Evolutionary conservation across 2,888 invertebrate genomes (phyloP), one percentile per base, ranked within the genome.

Genomic region (Doris montereyensis): DNA sequence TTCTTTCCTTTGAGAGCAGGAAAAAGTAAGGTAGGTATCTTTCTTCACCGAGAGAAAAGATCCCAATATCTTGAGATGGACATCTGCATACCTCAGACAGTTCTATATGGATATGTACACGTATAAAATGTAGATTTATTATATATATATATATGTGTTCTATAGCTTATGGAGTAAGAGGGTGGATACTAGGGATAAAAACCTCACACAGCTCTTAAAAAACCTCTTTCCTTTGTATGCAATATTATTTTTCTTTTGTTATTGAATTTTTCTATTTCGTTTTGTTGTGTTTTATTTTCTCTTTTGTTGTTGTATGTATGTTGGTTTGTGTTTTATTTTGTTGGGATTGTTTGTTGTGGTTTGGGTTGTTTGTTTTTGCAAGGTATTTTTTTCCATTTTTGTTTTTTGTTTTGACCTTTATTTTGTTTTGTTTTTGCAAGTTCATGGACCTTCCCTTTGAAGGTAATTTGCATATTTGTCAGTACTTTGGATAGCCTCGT

Each of bases 361-460:
- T n/a, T n/a, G n/a, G n/a, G n/a, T n/a, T n/a, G n/a, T 41, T 73
- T 52, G 8, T 21, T 10, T 73, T 2, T 57, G 24, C 4, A 52
- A n/a, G 52, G 24, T n/a, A 8, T 24, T n/a, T 26, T 34, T 73
- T 41, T 34, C 57, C 34, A 62, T 5, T 62, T 62, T 62, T 62
- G 4, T 21, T n/a, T 62, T 4, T 13, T 4, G 17, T 62, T 62
- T 62, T 62, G n/a, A 4, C n/a, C 5, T 13, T 4, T 21, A 5
- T 62, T 62, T 62, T 17, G 10, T 68, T 74, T 17, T 74, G 58
- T 74, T 13, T 41, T 26, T 76, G 26, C 76, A 67, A 76, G 76
- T 76, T 76, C 68, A 28, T 68, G 67, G 76, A 76, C 28, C 76
- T 76, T 67, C 67, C 76, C n/a, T 62, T 67, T 67, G 76, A 76